phyloP scores from a whole-genome alignment of 2,888 invertebrate species.

The Alsophila aescularia region DNA sequence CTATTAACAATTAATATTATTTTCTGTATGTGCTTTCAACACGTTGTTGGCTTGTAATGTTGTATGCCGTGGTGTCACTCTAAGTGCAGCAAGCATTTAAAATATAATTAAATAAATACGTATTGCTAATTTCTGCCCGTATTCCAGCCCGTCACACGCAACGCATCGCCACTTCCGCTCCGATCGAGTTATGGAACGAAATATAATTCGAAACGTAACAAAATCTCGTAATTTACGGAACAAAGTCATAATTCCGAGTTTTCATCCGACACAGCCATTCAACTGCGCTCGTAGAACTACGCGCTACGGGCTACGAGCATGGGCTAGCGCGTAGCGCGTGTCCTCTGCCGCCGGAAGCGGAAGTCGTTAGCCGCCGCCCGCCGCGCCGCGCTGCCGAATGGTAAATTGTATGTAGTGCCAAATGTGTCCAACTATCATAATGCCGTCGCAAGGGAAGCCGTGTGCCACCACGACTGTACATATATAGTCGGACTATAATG shows the following conservation, averaged over 20 bases:
- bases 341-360: constrained; percentile 64
- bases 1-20: too few relatives aligned
- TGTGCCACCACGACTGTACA: background rate
- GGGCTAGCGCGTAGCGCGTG: constrained; percentile 45
- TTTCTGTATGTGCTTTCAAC: too few relatives aligned
- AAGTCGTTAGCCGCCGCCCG: constrained; percentile 66
- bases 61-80: too few relatives aligned
- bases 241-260: constrained; percentile 50
- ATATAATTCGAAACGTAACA: constrained; percentile 48
- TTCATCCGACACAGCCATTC: constrained; percentile 43
- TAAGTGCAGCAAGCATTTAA: too few relatives aligned
- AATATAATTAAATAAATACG: too few relatives aligned
- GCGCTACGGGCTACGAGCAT: constrained; percentile 44
- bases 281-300: constrained; percentile 26
- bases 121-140: too few relatives aligned
- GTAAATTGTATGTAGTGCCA: constrained; percentile 45
- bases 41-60: too few relatives aligned
- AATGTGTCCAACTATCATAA: constrained; percentile 28
- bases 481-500: too few relatives aligned
- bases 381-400: constrained; percentile 41
- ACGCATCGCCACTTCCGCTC: constrained; percentile 15
- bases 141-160: constrained; percentile 12
- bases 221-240: constrained; percentile 56
- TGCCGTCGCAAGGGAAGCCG: background rate
- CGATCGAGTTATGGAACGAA: constrained; percentile 35